phyloP scores from a whole-genome alignment of 2,113 vertebrate species.

The Misgurnus mizolepis region DNA sequence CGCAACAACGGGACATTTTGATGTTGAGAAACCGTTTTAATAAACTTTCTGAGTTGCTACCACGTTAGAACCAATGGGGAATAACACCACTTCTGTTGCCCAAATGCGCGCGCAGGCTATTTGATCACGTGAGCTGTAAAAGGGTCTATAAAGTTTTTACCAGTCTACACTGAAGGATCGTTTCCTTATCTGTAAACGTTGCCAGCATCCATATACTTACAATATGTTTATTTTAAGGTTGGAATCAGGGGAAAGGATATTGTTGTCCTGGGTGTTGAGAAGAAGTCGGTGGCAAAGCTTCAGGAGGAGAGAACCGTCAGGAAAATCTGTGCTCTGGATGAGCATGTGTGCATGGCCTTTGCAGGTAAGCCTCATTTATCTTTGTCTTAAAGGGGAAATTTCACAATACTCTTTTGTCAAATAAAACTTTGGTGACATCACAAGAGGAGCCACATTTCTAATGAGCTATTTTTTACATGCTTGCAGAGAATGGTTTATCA shows the following conservation, averaged over 20 bases:
- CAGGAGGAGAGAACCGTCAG: slow-evolving; percentile 84
- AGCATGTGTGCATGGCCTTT: slow-evolving; percentile 85
- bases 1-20: too few species aligned
- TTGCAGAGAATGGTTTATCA: too few species aligned
- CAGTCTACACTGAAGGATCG: background rate
- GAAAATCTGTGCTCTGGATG: slow-evolving; percentile 81
- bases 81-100: too few species aligned
- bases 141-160: background rate
- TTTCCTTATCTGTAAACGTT: background rate
- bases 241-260: slow-evolving; percentile 84
- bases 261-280: slow-evolving; percentile 81
- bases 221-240: slow-evolving; percentile 60
- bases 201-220: background rate
- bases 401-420: too few species aligned
- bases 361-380: slow-evolving; percentile 68
- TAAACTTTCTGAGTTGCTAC: too few species aligned
- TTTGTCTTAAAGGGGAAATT: background rate
- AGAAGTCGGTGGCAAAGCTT: slow-evolving; percentile 81
- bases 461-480: too few species aligned
- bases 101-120: too few species aligned
- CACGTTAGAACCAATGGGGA: too few species aligned
- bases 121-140: too few species aligned
- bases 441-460: too few species aligned
- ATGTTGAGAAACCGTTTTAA: too few species aligned
- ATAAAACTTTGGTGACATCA: too few species aligned